Percentiles rank a stretch among this genome's conserved stretches.
phyloP scores from a whole-genome alignment of 2,113 vertebrate genomes.

The Dendropsophus ebraccatus region DNA sequence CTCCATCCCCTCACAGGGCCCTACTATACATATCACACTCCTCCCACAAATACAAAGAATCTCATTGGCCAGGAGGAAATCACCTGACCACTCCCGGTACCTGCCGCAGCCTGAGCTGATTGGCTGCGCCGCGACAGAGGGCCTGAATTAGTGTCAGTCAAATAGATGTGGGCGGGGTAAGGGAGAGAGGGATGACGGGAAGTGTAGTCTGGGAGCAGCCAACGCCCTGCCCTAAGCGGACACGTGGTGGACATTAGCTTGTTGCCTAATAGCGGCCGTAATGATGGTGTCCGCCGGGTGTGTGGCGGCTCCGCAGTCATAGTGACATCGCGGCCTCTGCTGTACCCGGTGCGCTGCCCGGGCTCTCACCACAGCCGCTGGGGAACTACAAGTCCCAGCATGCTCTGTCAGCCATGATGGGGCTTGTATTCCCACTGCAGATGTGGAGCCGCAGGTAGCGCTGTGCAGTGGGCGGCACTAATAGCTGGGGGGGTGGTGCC shows the following conservation, averaged over 20 bases:
- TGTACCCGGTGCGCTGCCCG: background rate
- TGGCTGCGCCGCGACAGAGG: background rate
- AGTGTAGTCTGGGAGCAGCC: conserved; percentile 33
- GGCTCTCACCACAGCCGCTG: background rate
- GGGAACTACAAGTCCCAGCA: conserved; percentile 10
- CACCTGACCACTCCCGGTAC: background rate
- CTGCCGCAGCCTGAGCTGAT: background rate
- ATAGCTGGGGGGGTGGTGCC: too few species aligned
- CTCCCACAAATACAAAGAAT: background rate
- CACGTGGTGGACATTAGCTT: background rate
- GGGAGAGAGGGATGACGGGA: background rate
- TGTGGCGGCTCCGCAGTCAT: background rate
- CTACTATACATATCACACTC: conserved; percentile 7
- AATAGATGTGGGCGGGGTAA: background rate
- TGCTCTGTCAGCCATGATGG: background rate
- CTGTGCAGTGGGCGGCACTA: too few species aligned
- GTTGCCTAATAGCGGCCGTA: background rate
- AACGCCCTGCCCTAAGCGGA: conserved; percentile 33
- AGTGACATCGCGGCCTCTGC: background rate
- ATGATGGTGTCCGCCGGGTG: background rate
- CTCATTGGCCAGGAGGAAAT: background rate
- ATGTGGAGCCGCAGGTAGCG: too few species aligned
- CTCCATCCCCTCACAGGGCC: conserved; percentile 22
- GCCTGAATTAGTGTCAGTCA: background rate
- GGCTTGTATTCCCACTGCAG: background rate